Evolutionary conservation across 2,888 invertebrate genomes (phyloP).

Genomic region (Cloeon dipterum): DNA sequence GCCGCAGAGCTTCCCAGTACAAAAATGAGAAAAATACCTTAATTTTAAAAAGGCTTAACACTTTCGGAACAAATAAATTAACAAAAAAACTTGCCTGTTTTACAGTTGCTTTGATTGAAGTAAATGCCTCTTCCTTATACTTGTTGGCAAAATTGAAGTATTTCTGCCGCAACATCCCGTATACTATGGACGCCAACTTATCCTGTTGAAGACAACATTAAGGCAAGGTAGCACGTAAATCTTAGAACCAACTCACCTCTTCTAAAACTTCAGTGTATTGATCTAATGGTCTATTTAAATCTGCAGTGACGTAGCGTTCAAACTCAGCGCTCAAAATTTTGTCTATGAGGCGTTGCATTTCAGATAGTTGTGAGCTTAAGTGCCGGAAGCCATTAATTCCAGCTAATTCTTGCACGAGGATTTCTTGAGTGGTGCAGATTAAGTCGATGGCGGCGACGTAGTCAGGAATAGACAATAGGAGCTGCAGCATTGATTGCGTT

Average conservation of each 20-base stretch:
- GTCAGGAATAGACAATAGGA: slow-evolving; percentile 81
- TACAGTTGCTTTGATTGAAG: slow-evolving; percentile 65
- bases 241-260: slow-evolving; percentile 16
- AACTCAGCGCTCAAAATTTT: slow-evolving; percentile 94
- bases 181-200: slow-evolving; percentile 64
- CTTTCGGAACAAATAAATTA: slow-evolving; percentile 4
- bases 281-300: slow-evolving; percentile 62
- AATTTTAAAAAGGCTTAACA: not conserved
- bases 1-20: no score
- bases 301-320: slow-evolving; percentile 70
- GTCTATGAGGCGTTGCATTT: slow-evolving; percentile 88
- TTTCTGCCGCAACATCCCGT: slow-evolving; percentile 70
- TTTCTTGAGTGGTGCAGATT: slow-evolving; percentile 88
- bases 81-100: slow-evolving; percentile 39
- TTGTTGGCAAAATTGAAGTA: slow-evolving; percentile 73
- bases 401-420: slow-evolving; percentile 67
- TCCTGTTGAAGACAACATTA: slow-evolving; percentile 35
- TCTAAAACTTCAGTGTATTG: slow-evolving; percentile 39
- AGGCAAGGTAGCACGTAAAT: slow-evolving; percentile 6
- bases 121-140: slow-evolving; percentile 72
- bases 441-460: slow-evolving; percentile 94
- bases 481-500: slow-evolving; percentile 92
- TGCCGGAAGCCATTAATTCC: slow-evolving; percentile 89
- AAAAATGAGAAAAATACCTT: no score
- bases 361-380: slow-evolving; percentile 80